These are phyloP conservation scores for Neogale vison DNA, from an alignment of 2,113 vertebrate species.

Conservation along the genomic window DNA sequence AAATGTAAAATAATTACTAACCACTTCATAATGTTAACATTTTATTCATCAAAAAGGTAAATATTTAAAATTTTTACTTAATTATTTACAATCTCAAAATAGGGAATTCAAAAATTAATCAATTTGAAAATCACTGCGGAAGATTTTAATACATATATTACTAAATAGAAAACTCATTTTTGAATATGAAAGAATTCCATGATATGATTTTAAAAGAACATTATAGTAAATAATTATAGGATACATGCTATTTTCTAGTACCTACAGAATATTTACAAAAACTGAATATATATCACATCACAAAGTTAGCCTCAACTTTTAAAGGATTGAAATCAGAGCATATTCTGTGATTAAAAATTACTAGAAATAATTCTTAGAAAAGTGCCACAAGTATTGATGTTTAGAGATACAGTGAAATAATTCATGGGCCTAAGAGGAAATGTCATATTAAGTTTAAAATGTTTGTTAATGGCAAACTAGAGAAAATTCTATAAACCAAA, in stretches of 20 bases:
- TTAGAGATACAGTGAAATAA: background rate
- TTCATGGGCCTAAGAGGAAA: background rate
- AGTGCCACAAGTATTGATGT: background rate
- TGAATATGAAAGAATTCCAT: background rate
- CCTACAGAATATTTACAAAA: background rate
- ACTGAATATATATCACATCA: background rate
- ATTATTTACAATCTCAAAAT: background rate
- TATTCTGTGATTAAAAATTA: background rate
- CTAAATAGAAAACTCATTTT: background rate
- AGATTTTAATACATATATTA: background rate
- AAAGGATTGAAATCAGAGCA: background rate
- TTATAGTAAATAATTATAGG: background rate
- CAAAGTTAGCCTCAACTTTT: background rate
- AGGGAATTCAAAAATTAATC: background rate
- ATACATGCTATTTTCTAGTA: background rate
- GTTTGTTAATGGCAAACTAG: background rate
- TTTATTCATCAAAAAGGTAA: background rate
- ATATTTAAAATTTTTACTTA: background rate
- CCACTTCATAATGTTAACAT: background rate
- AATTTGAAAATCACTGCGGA: background rate
- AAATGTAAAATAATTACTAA: background rate
- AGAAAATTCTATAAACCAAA: background rate
- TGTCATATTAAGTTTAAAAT: background rate
- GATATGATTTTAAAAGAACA: background rate
- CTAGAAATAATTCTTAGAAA: background rate